Conservation (phyloP, 2,888 invertebrate species). For the Brachycybe producta region DNA sequence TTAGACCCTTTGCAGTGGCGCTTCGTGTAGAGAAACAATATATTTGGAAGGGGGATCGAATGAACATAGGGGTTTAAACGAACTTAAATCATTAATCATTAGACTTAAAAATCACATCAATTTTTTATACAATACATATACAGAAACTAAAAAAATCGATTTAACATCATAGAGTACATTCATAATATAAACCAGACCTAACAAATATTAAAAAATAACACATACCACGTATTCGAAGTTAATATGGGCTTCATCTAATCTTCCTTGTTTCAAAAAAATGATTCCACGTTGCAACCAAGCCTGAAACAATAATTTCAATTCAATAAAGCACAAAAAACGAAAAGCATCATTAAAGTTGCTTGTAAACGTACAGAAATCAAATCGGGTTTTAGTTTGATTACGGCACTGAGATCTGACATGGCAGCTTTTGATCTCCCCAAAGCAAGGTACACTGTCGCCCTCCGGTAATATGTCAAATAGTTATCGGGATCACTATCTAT, state of each 20-base stretch:
- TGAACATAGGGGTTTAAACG: too few species aligned
- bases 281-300: slow-evolving; percentile 65
- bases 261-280: slow-evolving; percentile 78
- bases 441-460: slow-evolving; percentile 91
- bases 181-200: too few species aligned
- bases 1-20: too few species aligned
- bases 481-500: slow-evolving; percentile 89
- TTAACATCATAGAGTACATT: too few species aligned
- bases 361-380: slow-evolving; percentile 66
- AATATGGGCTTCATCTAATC: slow-evolving; percentile 61
- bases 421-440: slow-evolving; percentile 92
- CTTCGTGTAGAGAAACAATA: too few species aligned
- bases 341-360: slow-evolving; percentile 8
- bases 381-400: slow-evolving; percentile 85
- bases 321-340: too few species aligned
- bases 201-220: slow-evolving; percentile 25
- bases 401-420: slow-evolving; percentile 80
- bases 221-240: slow-evolving; percentile 79
- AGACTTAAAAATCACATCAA: too few species aligned
- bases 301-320: too few species aligned
- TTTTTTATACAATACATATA: too few species aligned
- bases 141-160: too few species aligned
- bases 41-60: too few species aligned
- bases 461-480: slow-evolving; percentile 88
- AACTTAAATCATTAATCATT: too few species aligned